Percentiles rank a stretch among this genome's conserved stretches.
These are phyloP conservation scores for Oriolus oriolus DNA, from an alignment of 2,113 vertebrate genomes.

Conservation along the genomic window DNA sequence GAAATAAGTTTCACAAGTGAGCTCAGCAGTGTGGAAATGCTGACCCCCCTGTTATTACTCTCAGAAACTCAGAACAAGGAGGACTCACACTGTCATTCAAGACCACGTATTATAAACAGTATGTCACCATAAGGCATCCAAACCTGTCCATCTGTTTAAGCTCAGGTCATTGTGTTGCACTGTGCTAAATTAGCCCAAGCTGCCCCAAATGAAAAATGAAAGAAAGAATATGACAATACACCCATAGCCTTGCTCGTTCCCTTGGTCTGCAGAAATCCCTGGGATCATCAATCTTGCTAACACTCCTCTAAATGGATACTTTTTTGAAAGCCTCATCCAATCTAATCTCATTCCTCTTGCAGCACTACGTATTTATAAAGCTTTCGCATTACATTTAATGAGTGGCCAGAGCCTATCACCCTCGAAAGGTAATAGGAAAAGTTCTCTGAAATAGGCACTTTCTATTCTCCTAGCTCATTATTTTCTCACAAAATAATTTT, in stretches of 20 bases:
- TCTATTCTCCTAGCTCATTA: slow-evolving; percentile 25
- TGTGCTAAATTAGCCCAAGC: not conserved
- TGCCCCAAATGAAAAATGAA: not conserved
- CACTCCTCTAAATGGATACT: not conserved
- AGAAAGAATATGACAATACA: not conserved
- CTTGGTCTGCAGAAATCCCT: not conserved
- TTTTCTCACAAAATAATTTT: slow-evolving; percentile 18
- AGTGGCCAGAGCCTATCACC: not conserved
- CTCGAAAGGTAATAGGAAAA: not conserved
- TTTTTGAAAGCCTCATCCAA: not conserved
- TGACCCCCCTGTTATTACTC: not conserved
- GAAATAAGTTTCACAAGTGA: not conserved
- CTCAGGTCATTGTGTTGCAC: not conserved
- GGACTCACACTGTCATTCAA: not conserved
- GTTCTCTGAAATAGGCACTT: not conserved
- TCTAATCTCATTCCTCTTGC: not conserved
- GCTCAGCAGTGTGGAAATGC: not conserved
- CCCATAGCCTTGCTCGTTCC: not conserved
- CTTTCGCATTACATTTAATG: not conserved
- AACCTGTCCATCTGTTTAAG: not conserved
- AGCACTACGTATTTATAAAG: not conserved
- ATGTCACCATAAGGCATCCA: not conserved
- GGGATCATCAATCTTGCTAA: not conserved
- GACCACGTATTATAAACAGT: not conserved
- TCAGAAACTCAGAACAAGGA: not conserved